phyloP scores from a whole-genome alignment of 2,888 invertebrate genomes.

The Imbricaverruca yamaguchii region DNA sequence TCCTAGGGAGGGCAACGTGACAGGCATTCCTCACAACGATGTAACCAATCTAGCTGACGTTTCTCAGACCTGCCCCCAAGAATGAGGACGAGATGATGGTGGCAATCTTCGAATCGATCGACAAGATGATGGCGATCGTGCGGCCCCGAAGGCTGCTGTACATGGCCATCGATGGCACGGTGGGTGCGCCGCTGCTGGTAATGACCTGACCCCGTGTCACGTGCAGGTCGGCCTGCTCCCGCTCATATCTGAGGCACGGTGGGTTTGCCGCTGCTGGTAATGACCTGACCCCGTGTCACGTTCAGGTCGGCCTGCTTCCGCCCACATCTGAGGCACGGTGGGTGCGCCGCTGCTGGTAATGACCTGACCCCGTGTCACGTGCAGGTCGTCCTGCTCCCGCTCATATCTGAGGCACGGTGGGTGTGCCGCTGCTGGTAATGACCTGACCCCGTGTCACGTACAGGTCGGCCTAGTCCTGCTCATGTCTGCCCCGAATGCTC shows the following conservation, averaged over 20 bases:
- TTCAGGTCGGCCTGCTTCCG: not conserved
- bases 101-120: slow-evolving; percentile 80
- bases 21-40: no score
- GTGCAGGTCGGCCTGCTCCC: not conserved
- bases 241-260: slow-evolving; percentile 66
- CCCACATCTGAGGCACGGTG: slow-evolving; percentile 78
- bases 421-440: slow-evolving; percentile 47
- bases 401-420: slow-evolving; percentile 75
- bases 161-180: slow-evolving; percentile 93
- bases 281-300: slow-evolving; percentile 9
- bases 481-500: no score
- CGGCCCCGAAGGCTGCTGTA: slow-evolving; percentile 87
- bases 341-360: slow-evolving; percentile 47
- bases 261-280: slow-evolving; percentile 47
- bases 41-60: no score
- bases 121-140: slow-evolving; percentile 85
- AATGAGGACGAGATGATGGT: slow-evolving; percentile 99
- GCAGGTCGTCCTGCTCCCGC: no score
- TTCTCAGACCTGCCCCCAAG: slow-evolving; percentile 72
- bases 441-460: not conserved
- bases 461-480: no score
- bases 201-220: slow-evolving; percentile 4
- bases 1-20: no score
- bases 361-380: slow-evolving; percentile 1
- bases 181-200: slow-evolving; percentile 47